Evolutionary conservation across 37 sponge, comb jelly and placozoan genomes (phyloP).

Genomic region (Chondrosia reniformis): DNA sequence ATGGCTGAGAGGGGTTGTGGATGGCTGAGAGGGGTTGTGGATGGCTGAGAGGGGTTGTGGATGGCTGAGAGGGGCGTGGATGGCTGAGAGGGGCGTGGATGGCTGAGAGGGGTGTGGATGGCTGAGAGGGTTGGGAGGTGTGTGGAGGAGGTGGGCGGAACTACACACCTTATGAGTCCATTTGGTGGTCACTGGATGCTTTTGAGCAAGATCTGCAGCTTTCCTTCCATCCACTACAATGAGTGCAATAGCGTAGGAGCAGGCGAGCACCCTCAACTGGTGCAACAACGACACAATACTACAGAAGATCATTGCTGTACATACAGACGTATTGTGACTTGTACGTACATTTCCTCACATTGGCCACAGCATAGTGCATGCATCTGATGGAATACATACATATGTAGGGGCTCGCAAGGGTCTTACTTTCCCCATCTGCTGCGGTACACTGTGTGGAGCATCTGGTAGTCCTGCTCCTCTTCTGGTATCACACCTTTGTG

Average conservation of each 20-base stretch:
- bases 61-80: no score
- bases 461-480: slow-evolving; percentile 17
- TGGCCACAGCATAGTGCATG: no score
- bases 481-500: neutral
- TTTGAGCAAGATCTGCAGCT: slow-evolving; percentile 41
- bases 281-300: slow-evolving; percentile 58
- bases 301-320: neutral
- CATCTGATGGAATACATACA: neutral
- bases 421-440: slow-evolving; percentile 35
- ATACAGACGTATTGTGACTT: neutral
- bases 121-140: no score
- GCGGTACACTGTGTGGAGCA: slow-evolving; percentile 10
- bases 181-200: slow-evolving; percentile 59
- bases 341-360: neutral
- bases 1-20: no score
- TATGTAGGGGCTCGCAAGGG: neutral
- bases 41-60: no score
- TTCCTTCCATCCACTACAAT: slow-evolving; percentile 52
- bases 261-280: slow-evolving; percentile 44
- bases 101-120: no score
- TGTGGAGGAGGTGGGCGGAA: no score
- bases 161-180: slow-evolving; percentile 46
- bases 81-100: no score
- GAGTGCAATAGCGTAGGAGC: slow-evolving; percentile 65
- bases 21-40: no score